Percentiles rank a stretch among this genome's conserved stretches.
Conservation (phyloP, 2,888 invertebrate species). For the Mycogona germanica region DNA sequence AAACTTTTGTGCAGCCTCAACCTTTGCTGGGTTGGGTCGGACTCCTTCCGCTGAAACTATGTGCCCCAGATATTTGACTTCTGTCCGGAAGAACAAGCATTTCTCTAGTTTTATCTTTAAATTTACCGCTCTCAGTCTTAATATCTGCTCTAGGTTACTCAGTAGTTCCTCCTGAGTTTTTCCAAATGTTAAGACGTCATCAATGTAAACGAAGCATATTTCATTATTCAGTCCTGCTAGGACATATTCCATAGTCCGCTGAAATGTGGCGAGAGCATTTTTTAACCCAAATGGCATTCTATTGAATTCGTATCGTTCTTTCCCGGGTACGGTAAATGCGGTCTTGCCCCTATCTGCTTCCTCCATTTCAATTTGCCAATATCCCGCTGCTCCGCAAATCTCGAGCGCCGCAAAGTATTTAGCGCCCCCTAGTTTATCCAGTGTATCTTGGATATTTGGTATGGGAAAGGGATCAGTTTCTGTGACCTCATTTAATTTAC, state of each 20-base stretch:
- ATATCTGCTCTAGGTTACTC: neutral
- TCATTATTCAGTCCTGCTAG: conserved; percentile 7
- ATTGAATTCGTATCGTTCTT: too few species aligned
- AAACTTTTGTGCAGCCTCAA: neutral
- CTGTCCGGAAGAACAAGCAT: neutral
- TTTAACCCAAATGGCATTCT: neutral
- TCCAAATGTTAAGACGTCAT: conserved; percentile 12
- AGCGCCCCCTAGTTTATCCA: neutral
- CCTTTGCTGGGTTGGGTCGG: neutral
- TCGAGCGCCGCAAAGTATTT: too few species aligned
- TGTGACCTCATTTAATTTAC: neutral
- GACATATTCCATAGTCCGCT: conserved; percentile 6
- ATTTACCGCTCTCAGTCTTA: too few species aligned
- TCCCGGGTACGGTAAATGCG: too few species aligned
- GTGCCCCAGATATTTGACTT: neutral
- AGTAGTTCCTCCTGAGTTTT: neutral
- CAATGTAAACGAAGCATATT: conserved; percentile 13
- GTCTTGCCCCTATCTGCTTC: too few species aligned
- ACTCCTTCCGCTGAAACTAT: neutral
- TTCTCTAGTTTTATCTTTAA: neutral
- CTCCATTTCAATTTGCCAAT: too few species aligned
- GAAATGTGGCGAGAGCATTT: conserved; percentile 14
- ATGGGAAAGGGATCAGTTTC: neutral
- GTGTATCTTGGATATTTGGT: neutral
- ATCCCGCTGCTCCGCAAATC: too few species aligned